phyloP scores from a whole-genome alignment of 2,888 invertebrate genomes.

The Spicauda simplicius region DNA sequence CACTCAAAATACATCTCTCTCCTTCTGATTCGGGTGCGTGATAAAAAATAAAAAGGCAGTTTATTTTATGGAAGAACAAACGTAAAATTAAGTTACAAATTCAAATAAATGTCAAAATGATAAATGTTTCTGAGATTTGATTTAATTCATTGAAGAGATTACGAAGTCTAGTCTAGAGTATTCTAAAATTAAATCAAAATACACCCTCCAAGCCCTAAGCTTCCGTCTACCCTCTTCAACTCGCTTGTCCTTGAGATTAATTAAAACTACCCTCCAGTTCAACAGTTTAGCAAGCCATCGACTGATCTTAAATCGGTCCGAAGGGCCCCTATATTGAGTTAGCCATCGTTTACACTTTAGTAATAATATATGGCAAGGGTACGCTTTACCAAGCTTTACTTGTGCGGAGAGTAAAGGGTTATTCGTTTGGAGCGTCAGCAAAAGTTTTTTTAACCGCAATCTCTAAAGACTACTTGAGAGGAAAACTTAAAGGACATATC shows the following conservation, averaged over 20 bases:
- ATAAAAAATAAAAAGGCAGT: too few species aligned
- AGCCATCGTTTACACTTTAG: constrained; percentile 73
- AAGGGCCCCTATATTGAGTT: constrained; percentile 72
- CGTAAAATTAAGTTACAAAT: too few species aligned
- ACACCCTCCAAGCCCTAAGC: constrained; percentile 8
- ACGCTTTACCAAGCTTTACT: constrained; percentile 53
- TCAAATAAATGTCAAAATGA: too few species aligned
- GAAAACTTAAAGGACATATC: too few species aligned
- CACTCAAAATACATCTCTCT: too few species aligned
- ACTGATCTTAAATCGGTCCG: constrained; percentile 78
- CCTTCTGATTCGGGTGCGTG: too few species aligned
- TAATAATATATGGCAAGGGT: constrained; percentile 74
- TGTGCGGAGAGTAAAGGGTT: constrained; percentile 68
- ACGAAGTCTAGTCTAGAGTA: constrained; percentile 22
- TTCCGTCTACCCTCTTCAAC: constrained; percentile 29
- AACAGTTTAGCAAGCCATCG: constrained; percentile 67
- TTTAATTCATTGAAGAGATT: too few species aligned
- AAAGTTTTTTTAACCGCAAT: too few species aligned
- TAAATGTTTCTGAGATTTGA: too few species aligned
- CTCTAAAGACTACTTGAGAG: too few species aligned
- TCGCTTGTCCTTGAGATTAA: constrained; percentile 62
- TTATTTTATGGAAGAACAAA: too few species aligned
- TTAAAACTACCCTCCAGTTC: constrained; percentile 68
- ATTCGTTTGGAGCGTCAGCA: constrained; percentile 49
- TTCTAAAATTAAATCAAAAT: constrained; percentile 30